Base-by-base conservation (phyloP, 2,797 vertebrate genomes). In the Danio kyathit region DNA sequence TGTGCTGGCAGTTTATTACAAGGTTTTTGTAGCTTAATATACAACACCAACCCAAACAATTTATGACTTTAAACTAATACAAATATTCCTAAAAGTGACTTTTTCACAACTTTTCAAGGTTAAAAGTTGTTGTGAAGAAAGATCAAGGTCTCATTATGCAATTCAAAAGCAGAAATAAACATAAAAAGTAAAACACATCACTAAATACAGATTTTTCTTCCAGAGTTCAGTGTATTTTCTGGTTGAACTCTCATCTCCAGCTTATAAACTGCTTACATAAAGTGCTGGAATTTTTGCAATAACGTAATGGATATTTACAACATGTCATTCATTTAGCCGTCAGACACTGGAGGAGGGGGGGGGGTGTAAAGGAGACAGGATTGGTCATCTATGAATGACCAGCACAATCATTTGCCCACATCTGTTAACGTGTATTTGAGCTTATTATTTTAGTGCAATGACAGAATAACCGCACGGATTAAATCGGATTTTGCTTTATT, bases 221-320 rank as follows among this genome's bases (percentile, higher is more conserved):
- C n/a, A 29, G 29, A 29, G 29, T 1, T 29, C 49, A 78, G 75
- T 73, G 61, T 71, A 56, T 78, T 38, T 54, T 83, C 61, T 29
- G n/a, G 52, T 83, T 64, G 43, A 71, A 63, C 74, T 87, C 89
- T 87, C 82, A 91, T 89, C 79, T 88, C 89, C 88, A 84, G 84
- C 86, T 90, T 89, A 87, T 84, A 88, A 43, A 56, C 1, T n/a
- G 74, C 67, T 90, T 89, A 91, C 17, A 74, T 85, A 88, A 90
- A 67, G 78, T 29, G 65, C 81, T 43, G 64, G 60, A 81, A 19
- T 72, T 84, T 85, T 84, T 57, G 74, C 61, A 82, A 89, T 86
- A 87, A 82, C 83, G 66, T 87, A 89, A 92, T 87, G 86, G 86
- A 82, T 73, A 16, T 77, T 79, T 61, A 44, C 63, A 63, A 85